Conservation (phyloP, 2,797 vertebrate species). For the Bradypodion pumilum region DNA sequence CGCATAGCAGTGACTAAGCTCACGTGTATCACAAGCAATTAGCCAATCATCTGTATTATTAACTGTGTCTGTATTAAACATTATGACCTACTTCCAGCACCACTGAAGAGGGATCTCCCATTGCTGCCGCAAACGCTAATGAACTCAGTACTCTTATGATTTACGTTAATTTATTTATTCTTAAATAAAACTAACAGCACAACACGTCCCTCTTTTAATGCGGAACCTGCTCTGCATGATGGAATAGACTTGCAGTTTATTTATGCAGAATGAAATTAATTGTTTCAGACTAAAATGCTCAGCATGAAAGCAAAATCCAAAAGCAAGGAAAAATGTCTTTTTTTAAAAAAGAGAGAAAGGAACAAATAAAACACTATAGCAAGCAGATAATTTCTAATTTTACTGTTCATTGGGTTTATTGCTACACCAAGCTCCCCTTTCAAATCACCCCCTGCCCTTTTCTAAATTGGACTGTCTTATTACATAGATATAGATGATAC, state of each 20-base stretch:
- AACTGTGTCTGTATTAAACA: neutral
- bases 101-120: neutral
- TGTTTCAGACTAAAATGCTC: slow-evolving; percentile 40
- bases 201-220: slow-evolving; percentile 27
- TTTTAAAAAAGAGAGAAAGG: slow-evolving; percentile 15
- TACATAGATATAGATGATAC: slow-evolving; percentile 33
- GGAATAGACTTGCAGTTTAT: slow-evolving; percentile 35
- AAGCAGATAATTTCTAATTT: slow-evolving; percentile 16
- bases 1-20: neutral
- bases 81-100: neutral
- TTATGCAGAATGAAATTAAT: slow-evolving; percentile 38
- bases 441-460: neutral
- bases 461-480: slow-evolving; percentile 2
- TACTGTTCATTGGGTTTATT: slow-evolving; percentile 2
- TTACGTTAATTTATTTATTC: slow-evolving; percentile 13
- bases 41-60: neutral
- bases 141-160: slow-evolving; percentile 7
- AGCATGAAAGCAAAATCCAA: slow-evolving; percentile 12
- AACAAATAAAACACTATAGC: slow-evolving; percentile 15
- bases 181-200: slow-evolving; percentile 28
- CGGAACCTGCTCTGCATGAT: neutral
- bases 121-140: neutral
- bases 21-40: neutral
- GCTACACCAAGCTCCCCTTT: neutral
- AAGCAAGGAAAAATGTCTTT: neutral